These are phyloP conservation scores for Luperina testacea DNA, from an alignment of 2,888 invertebrate genomes.

Conservation along the genomic window DNA sequence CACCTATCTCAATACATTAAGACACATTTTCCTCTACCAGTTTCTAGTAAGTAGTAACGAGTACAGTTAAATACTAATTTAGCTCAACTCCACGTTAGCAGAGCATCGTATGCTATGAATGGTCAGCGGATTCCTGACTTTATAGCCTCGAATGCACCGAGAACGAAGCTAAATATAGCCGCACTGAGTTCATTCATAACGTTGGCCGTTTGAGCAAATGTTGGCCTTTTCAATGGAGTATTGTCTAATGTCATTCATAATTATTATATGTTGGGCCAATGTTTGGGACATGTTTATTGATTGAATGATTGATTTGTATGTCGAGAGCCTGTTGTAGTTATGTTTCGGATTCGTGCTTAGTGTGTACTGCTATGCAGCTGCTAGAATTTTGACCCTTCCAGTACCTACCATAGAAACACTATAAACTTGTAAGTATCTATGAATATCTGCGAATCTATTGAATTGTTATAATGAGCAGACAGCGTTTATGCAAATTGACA, in stretches of 20 bases:
- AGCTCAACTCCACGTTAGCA: conserved; percentile 31
- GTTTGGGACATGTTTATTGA: conserved; percentile 12
- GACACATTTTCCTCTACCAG: not conserved
- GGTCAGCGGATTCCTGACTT: conserved; percentile 63
- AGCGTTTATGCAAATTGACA: not conserved
- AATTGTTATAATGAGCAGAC: not conserved
- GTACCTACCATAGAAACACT: not conserved
- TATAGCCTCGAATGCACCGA: conserved; percentile 55
- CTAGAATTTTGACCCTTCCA: too few relatives aligned
- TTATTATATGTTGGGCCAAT: conserved; percentile 18
- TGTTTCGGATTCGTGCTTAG: not conserved
- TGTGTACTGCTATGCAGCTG: not conserved
- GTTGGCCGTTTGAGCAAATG: conserved; percentile 47
- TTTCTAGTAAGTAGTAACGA: conserved; percentile 5
- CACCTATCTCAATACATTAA: not conserved
- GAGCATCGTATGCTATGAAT: conserved; percentile 52
- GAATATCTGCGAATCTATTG: not conserved
- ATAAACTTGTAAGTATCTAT: not conserved
- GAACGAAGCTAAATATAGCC: conserved; percentile 62
- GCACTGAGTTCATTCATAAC: conserved; percentile 61
- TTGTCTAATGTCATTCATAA: conserved; percentile 48
- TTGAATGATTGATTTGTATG: conserved; percentile 9
- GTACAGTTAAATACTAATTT: conserved; percentile 46
- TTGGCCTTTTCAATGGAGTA: conserved; percentile 44
- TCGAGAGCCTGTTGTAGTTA: not conserved